phyloP scores from a whole-genome alignment of 2,888 invertebrate species.

The Tillus elongatus region DNA sequence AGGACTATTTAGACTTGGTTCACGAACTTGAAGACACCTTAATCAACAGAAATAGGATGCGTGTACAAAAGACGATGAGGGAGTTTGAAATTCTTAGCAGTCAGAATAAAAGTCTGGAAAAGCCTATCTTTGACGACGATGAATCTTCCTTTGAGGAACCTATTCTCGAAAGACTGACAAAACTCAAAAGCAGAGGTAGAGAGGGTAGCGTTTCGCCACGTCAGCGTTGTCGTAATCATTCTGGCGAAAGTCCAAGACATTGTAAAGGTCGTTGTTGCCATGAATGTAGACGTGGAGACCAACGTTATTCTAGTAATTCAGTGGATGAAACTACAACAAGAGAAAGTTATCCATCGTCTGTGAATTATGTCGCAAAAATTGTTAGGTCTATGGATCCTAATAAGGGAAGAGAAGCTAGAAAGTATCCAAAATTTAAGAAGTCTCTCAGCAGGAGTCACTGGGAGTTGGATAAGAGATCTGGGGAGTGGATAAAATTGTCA shows the following conservation, averaged over 20 bases:
- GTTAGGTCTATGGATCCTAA: constrained; percentile 23
- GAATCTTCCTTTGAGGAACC: constrained; percentile 24
- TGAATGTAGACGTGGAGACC: no score
- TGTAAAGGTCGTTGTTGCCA: no score
- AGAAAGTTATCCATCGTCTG: no score
- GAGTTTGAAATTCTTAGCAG: constrained; percentile 37
- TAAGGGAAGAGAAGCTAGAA: not conserved
- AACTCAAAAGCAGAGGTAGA: constrained; percentile 18
- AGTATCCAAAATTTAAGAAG: constrained; percentile 9
- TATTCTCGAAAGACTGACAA: constrained; percentile 23
- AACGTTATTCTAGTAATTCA: no score
- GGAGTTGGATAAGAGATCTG: constrained; percentile 29
- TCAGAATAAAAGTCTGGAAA: constrained; percentile 35
- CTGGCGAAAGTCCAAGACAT: no score
- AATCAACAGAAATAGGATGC: constrained; percentile 33
- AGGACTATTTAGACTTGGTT: constrained; percentile 35
- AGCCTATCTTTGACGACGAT: constrained; percentile 29
- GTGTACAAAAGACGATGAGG: constrained; percentile 35
- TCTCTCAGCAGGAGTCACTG: constrained; percentile 18
- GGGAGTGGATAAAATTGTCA: constrained; percentile 26
- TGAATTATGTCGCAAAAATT: constrained; percentile 25
- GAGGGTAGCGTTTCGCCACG: constrained; percentile 12
- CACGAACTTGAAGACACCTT: constrained; percentile 38
- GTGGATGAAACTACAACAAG: no score
- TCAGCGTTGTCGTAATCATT: not conserved